These are phyloP conservation scores for Micrasema minimum DNA, from an alignment of 1,140 invertebrate genomes.

Conservation along the genomic window DNA sequence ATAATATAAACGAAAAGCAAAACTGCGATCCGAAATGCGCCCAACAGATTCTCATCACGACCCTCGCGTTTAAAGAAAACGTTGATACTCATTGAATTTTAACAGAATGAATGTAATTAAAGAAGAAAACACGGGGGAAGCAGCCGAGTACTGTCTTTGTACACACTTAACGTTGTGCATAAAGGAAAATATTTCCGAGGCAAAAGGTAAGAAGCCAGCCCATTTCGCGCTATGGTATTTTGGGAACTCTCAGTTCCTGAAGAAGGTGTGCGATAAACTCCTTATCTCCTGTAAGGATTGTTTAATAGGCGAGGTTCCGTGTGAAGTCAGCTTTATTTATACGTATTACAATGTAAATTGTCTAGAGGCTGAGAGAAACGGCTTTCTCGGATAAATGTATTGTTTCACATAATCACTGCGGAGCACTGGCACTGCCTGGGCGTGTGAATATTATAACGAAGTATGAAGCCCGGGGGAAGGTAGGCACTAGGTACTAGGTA, in stretches of 20 bases:
- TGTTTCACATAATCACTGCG: slow-evolving; percentile 36
- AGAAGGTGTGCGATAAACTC: slow-evolving; percentile 36
- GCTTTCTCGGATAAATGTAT: slow-evolving; percentile 31
- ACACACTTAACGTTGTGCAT: too few relatives aligned
- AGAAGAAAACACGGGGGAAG: slow-evolving; percentile 43
- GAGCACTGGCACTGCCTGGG: slow-evolving; percentile 27
- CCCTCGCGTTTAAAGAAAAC: slow-evolving; percentile 44
- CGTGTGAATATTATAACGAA: slow-evolving; percentile 20
- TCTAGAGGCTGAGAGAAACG: slow-evolving; percentile 32
- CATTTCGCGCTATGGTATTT: slow-evolving; percentile 26
- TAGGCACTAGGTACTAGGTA: too few relatives aligned
- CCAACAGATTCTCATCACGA: slow-evolving; percentile 44
- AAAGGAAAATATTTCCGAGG: slow-evolving; percentile 3
- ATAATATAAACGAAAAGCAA: slow-evolving; percentile 43
- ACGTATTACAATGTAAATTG: slow-evolving; percentile 39
- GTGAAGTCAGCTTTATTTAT: slow-evolving; percentile 40
- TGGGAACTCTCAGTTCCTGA: slow-evolving; percentile 3
- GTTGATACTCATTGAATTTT: slow-evolving; percentile 51
- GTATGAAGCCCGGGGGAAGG: slow-evolving; percentile 1
- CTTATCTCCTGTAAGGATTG: slow-evolving; percentile 40
- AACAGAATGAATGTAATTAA: slow-evolving; percentile 52
- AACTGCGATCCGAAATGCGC: slow-evolving; percentile 37
- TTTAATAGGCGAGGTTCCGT: slow-evolving; percentile 37
- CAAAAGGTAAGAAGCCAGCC: slow-evolving; percentile 1
- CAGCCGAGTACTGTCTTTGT: background rate